Evolutionary conservation across 2,797 vertebrate species (phyloP).

Genomic region (Malacoctenus gilli): DNA sequence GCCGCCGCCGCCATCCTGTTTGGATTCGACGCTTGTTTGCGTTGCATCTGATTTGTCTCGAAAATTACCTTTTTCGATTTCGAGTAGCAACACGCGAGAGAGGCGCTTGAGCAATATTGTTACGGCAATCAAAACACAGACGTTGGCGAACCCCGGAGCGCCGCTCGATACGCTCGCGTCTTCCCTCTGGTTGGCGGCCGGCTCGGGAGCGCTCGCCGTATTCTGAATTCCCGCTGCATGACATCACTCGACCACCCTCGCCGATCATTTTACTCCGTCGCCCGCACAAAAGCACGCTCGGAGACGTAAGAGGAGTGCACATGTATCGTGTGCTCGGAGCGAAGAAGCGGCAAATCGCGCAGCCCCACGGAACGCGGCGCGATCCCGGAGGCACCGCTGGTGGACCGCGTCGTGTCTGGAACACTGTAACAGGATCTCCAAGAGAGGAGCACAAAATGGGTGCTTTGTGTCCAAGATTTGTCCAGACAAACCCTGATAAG

Average conservation of each 20-base stretch:
- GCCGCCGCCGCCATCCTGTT: too few relatives aligned
- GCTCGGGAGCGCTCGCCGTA: constrained; percentile 13
- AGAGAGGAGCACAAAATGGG: constrained; percentile 80
- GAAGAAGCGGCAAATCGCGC: constrained; percentile 65
- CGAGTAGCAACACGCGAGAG: constrained; percentile 10
- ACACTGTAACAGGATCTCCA: constrained; percentile 81
- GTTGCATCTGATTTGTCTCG: not conserved
- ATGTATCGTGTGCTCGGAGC: constrained; percentile 66
- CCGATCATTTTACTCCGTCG: constrained; percentile 57
- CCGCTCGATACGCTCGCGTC: constrained; percentile 28
- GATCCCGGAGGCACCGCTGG: constrained; percentile 64
- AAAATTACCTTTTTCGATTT: constrained; percentile 3
- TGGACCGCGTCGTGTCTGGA: constrained; percentile 72
- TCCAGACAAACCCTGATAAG: constrained; percentile 78
- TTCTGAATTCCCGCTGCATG: constrained; percentile 66
- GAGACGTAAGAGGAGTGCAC: constrained; percentile 61
- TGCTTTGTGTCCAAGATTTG: constrained; percentile 80
- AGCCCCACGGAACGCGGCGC: constrained; percentile 35
- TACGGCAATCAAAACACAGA: constrained; percentile 14
- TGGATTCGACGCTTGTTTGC: not conserved
- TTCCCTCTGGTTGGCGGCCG: constrained; percentile 36
- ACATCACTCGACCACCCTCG: constrained; percentile 67
- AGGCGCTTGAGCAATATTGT: constrained; percentile 19
- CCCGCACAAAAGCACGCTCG: constrained; percentile 51
- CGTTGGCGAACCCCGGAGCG: constrained; percentile 30